Base-by-base conservation (phyloP, 2,888 invertebrate species). In the Sphaerophoria taeniata region DNA sequence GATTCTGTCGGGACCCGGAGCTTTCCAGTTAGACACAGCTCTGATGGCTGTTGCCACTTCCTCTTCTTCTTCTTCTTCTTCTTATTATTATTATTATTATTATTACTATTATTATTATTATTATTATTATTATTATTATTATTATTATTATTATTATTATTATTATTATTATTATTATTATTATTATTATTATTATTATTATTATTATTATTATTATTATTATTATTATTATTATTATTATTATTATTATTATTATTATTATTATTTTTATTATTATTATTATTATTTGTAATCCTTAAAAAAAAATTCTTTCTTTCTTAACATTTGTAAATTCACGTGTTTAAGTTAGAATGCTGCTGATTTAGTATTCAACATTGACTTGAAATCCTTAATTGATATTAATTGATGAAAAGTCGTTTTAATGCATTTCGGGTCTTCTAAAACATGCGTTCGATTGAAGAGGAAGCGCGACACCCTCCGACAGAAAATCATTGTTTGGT, bases 371-470 rank as follows among this genome's bases (percentile, higher is more conserved):
- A 24, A n/a, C 24, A 34, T 69, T n/a, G 60, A 36, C 43, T 39
- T 43, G 12, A 61, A 69, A 70, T 76, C 77, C 85, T 85, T 77
- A 85, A 85, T 85, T 85, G 85, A 81, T 70, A 85, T 85, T 85
- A 85, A 85, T 85, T 85, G 81, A 81, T 65, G 69, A 53, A 70
- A 70, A 77, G 73, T 76, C 70, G 63, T 81, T 72, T 70, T 45
- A 58, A 73, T 63, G 78, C 51, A 73, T 49, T 49, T 11, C 16
- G 24, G 51, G 55, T 60, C 58, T 69, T 81, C 16, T 0, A 16
- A 16, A 36, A 16, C 11, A 39, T 36, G 58, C 69, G 63, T 72
- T 76, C 53, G 61, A 81, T 75, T 76, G 60, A 34, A 85, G 76
- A 85, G 81, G 85, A 85, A 85, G 70, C 72, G 73, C 76, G 69